Conservation (phyloP, 1,140 invertebrate genomes). For the Dendroctonus ponderosae region DNA sequence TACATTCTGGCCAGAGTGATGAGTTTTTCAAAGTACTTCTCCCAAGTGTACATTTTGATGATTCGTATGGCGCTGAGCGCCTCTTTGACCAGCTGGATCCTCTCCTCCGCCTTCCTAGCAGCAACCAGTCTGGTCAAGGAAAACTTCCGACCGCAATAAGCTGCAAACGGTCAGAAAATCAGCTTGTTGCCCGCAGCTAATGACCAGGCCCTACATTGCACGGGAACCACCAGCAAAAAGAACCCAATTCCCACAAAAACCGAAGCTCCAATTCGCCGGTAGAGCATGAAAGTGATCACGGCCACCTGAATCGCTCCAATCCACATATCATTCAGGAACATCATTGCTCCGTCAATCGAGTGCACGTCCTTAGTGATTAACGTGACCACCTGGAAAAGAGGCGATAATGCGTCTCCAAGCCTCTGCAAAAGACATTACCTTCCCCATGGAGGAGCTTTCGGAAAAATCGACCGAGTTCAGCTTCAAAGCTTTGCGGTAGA, state of each 20-base stretch:
- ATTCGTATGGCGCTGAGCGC: conserved; percentile 77
- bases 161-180: conserved; percentile 19
- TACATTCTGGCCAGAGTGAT: conserved; percentile 50
- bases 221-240: conserved; percentile 77
- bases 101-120: conserved; percentile 65
- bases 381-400: conserved; percentile 60
- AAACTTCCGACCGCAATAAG: conserved; percentile 37
- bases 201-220: conserved; percentile 83
- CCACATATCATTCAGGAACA: conserved; percentile 75
- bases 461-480: conserved; percentile 70
- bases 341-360: conserved; percentile 66
- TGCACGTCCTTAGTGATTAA: conserved; percentile 87
- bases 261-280: conserved; percentile 67
- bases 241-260: conserved; percentile 75
- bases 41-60: conserved; percentile 90
- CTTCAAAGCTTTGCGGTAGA: conserved; percentile 77
- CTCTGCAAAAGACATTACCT: too few relatives aligned
- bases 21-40: conserved; percentile 71
- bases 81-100: conserved; percentile 83
- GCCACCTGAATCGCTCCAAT: conserved; percentile 78
- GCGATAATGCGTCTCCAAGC: not conserved
- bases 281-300: conserved; percentile 76
- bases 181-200: too few relatives aligned
- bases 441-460: conserved; percentile 75
- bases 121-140: conserved; percentile 34